Percentiles rank a stretch among this genome's conserved stretches.
phyloP scores from a whole-genome alignment of 1,140 invertebrate species.

The Drosophila willistoni region DNA sequence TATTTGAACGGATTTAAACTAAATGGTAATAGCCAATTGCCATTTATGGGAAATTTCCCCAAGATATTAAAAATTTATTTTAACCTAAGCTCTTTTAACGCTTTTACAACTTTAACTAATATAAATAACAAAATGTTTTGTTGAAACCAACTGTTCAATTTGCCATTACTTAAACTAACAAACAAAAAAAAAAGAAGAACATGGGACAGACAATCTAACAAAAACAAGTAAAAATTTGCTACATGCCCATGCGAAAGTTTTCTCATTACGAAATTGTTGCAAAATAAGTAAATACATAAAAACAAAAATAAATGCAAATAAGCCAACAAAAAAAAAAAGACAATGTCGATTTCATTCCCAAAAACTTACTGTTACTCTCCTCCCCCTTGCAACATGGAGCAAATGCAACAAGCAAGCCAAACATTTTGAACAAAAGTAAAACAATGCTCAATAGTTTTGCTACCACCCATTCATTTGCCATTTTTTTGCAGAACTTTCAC shows the following conservation, averaged over 20 bases:
- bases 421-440: constrained; percentile 62
- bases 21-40: too few relatives aligned
- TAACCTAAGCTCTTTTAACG: too few relatives aligned
- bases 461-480: constrained; percentile 41
- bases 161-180: constrained; percentile 2
- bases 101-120: too few relatives aligned
- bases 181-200: constrained; percentile 1
- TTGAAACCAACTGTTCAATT: not conserved
- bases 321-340: not conserved
- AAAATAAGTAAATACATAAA: constrained; percentile 42
- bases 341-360: not conserved
- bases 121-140: not conserved
- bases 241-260: constrained; percentile 58
- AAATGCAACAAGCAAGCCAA: constrained; percentile 68
- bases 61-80: too few relatives aligned
- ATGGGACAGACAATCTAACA: constrained; percentile 10
- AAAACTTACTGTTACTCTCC: too few relatives aligned
- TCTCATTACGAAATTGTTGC: constrained; percentile 63
- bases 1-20: too few relatives aligned
- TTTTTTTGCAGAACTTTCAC: constrained; percentile 57
- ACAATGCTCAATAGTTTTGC: constrained; percentile 67
- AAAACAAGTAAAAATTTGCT: constrained; percentile 37
- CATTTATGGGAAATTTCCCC: too few relatives aligned
- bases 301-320: constrained; percentile 14
- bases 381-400: not conserved